Conservation (phyloP, 2,888 invertebrate genomes). For the Hydrotaea cyrtoneurina region DNA sequence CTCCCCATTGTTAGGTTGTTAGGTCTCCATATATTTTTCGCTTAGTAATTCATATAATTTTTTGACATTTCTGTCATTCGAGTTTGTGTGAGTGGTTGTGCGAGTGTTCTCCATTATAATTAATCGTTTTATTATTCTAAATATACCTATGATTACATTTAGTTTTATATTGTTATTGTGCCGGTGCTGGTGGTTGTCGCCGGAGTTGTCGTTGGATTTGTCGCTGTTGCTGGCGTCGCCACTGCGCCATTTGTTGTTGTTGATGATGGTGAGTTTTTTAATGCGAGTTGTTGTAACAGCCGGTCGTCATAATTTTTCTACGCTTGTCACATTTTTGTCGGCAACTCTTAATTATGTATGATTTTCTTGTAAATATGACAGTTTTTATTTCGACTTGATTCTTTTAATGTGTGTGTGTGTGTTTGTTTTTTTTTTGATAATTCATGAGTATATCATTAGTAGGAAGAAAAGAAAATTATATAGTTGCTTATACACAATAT, state of each 20-base stretch:
- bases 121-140: conserved; percentile 65
- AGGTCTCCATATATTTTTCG: conserved; percentile 25
- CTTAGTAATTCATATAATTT: conserved; percentile 54
- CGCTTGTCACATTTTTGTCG: conserved; percentile 68
- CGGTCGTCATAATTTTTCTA: conserved; percentile 67
- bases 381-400: conserved; percentile 34
- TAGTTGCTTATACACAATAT: conserved; percentile 18
- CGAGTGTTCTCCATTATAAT: conserved; percentile 50
- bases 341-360: conserved; percentile 66
- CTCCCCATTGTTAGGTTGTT: conserved; percentile 42
- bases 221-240: background rate
- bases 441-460: conserved; percentile 32
- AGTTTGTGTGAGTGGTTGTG: background rate
- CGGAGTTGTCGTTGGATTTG: background rate
- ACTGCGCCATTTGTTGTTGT: background rate
- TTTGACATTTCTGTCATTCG: conserved; percentile 55
- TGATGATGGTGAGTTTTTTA: conserved; percentile 24
- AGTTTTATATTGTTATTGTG: conserved; percentile 42
- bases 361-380: conserved; percentile 64
- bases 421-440: background rate
- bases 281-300: conserved; percentile 50
- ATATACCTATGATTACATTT: conserved; percentile 56
- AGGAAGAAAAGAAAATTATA: conserved; percentile 25
- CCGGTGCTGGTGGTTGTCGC: conserved; percentile 1
- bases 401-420: background rate